Base-by-base conservation (phyloP, 2,113 vertebrate species). In the Oxyruncus cristatus region DNA sequence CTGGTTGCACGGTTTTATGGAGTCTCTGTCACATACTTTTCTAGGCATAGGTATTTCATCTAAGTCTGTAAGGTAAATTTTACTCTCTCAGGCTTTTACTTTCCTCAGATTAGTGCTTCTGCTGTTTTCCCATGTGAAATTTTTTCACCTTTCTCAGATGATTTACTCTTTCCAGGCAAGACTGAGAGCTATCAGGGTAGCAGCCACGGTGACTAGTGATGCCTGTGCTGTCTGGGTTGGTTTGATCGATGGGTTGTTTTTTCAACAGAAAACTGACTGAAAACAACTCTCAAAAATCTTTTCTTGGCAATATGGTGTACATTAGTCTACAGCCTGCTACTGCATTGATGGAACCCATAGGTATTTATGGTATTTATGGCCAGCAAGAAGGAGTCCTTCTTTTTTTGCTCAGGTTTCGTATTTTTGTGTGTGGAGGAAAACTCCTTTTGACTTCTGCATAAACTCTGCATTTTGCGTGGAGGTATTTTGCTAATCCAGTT, bases 401-500 rank as follows among this genome's bases (percentile, higher is more conserved):
- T 68, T 56, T 61, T 71, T 85, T 46, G 42, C 9, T 14, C 30
- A 87, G 21, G 10, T 75, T 19, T 87, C 35, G 22, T 39, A 49
- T 14, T 68, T 85, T 63, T 56, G 22, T 58, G 30, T 28, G 20
- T 32, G 33, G 9, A 74, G 8, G 16, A 87, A 27, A 33, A 55
- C 4, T 86, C 32, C 23, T 80, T 85, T 74, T 77, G 50, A 53
- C 55, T 93, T 91, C 44, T 76, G 62, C 16, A 63, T 91, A 75
- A 89, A 89, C 12, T 79, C 63, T n/a, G 20, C 35, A 39, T 11
- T 80, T 39, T 22, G 9, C 68, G 74, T 49, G 23, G 66, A 73
- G 28, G 24, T 41, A 62, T 92, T 90, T 79, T 88, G 44, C 39
- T 93, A 88, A 85, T 83, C 27, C 63, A 77, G 27, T 13, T 94